Base-by-base conservation (phyloP, 2,113 vertebrate species). In the Oenanthe oenanthe region DNA sequence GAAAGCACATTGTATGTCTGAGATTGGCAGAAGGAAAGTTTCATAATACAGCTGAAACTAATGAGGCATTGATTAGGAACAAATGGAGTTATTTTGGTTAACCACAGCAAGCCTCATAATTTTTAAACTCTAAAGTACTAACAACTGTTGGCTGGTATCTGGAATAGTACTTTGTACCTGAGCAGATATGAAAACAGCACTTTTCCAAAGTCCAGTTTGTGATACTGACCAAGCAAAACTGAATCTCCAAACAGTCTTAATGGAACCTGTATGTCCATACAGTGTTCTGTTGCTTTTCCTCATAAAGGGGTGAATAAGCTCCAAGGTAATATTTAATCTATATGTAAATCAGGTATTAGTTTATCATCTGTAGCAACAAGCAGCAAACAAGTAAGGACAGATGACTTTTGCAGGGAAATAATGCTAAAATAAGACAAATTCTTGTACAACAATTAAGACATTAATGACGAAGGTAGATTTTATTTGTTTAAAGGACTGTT, bases 271-370 rank as follows among this genome's bases (percentile, higher is more conserved):
- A 38, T 66, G 67, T 96, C 75, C 91, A 26, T 50, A 38, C 61
- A 70, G 63, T 93, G 47, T 96, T 97, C 65, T 72, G 85, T 91
- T 96, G 88, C 90, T 89, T 97, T 97, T 97, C 53, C 61, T 97
- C 83, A 94, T 95, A 63, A 94, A 96, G 40, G 68, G 50, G 31
- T 96, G 97, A 97, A 96, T 95, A 94, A 93, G 25, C 77, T 93
- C 97, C 86, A 94, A 97, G 61, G 81, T 96, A 97, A 96, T 97
- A 97, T 96, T 97, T 97, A 97, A 97, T 97, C 92, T 97, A 83
- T 96, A 96, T 97, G 95, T 95, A 97, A 98, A 97, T 97, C 82
- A 95, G 72, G 24, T 91, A 95, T 96, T 97, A 95, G 78, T 96
- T 36, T 92, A 91, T 95, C 7, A 94, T 83, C 60, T 86, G 18